Base-by-base conservation (phyloP, 1,140 invertebrate species). In the Caenorhabditis brenneri region DNA sequence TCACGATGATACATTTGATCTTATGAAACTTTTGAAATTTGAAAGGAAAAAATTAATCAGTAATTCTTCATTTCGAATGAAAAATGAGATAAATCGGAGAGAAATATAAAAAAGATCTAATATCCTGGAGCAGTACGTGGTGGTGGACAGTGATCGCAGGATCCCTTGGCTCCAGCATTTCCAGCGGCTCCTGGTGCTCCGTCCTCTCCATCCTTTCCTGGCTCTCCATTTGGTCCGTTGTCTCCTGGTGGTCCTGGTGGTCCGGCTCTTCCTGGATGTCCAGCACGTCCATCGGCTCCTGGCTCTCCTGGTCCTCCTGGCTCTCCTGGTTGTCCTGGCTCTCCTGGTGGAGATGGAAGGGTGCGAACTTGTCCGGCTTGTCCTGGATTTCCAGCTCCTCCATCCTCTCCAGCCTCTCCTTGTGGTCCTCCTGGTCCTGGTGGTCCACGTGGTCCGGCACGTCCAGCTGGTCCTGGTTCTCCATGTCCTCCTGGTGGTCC, bases 111-210 rank as follows among this genome's bases (percentile, higher is more conserved):
- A 24, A 39, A 39, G 58, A 81, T 65, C 60, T 82, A 85, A 78
- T 85, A 85, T 74, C 84, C 84, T 79, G 84, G 84, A 27, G 84
- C 84, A 22, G 84, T 85, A 31, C 84, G n/a, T 39, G 84, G 84
- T 31, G 74, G 60, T 46, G 84, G 84, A 39, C 84, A 85, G 48
- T 85, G 84, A 60, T 85, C 84, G 84, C 84, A 85, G 24, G 51
- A 48, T 53, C 84, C 84, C 79, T 81, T 85, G 58, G 79, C 29
- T 81, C 84, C 84, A 24, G 83, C 60, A 16, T 82, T 78, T 81
- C 84, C 84, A 19, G 55, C 39, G 16, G 49, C 48, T 48, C 84
- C 84, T 49, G 58, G 55, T 19, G 58, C 84, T 81, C 84, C 84
- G 19, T 85, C 48, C 22, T 81, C 84, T 39, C 84, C 84, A 31